phyloP scores from a whole-genome alignment of 2,113 vertebrate species.

The Marmota flaviventris region DNA sequence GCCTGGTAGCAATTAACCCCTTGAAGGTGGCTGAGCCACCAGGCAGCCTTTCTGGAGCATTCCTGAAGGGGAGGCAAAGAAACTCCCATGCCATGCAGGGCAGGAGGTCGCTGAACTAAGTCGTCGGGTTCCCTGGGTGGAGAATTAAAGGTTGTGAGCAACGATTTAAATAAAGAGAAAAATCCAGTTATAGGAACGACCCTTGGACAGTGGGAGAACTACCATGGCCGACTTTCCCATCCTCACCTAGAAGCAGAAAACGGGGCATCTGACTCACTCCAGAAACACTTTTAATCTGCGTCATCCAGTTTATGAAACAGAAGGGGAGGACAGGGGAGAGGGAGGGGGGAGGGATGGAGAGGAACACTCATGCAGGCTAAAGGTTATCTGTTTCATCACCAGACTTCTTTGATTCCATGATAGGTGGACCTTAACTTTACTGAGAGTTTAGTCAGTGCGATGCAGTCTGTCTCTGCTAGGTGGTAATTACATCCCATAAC shows the following conservation, averaged over 20 bases:
- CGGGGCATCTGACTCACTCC: background rate
- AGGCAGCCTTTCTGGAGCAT: background rate
- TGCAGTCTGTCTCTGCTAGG: slow-evolving; percentile 47
- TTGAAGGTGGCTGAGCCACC: background rate
- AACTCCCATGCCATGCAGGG: background rate
- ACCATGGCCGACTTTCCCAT: background rate
- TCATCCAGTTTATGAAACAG: background rate
- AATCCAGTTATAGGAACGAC: background rate
- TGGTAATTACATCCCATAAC: slow-evolving; percentile 74
- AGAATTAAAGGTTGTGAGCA: background rate
- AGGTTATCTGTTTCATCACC: background rate
- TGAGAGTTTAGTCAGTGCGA: background rate
- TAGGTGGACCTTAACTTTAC: background rate
- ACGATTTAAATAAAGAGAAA: background rate
- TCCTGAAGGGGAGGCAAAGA: background rate
- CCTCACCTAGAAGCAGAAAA: background rate
- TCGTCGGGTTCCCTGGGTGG: background rate
- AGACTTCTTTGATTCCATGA: slow-evolving; percentile 22
- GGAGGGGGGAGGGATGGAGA: background rate
- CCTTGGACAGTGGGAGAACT: background rate
- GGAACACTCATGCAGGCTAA: background rate
- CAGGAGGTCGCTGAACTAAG: background rate
- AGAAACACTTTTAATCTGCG: background rate
- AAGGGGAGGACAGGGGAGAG: background rate
- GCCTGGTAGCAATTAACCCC: background rate